Evolutionary conservation across 2,113 vertebrate genomes (phyloP).

Genomic region (Pituophis catenifer): DNA sequence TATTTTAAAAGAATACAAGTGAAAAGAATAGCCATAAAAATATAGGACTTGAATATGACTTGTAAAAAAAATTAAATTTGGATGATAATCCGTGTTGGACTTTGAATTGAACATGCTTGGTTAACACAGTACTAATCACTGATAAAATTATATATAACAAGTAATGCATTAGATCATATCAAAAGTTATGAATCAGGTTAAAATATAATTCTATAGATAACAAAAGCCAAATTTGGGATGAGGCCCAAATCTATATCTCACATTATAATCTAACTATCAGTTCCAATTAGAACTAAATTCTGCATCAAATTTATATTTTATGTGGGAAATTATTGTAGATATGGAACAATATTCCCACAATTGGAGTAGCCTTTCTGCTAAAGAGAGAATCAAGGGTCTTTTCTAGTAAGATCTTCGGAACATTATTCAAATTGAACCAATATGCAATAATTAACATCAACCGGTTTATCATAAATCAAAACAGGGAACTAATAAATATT

Average conservation of each 20-base stretch:
- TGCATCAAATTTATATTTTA: not conserved
- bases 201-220: not conserved
- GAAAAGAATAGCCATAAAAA: not conserved
- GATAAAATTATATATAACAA: not conserved
- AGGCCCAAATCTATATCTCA: not conserved
- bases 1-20: not conserved
- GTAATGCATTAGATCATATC: not conserved
- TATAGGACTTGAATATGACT: not conserved
- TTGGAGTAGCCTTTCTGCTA: not conserved
- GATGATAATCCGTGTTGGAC: not conserved
- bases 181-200: not conserved
- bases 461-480: not conserved
- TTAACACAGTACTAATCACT: not conserved
- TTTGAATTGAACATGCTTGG: not conserved
- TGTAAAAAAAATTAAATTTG: not conserved
- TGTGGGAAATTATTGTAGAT: not conserved
- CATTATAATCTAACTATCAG: not conserved
- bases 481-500: not conserved
- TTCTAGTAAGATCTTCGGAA: not conserved
- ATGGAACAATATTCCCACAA: not conserved
- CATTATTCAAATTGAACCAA: not conserved
- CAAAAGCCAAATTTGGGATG: not conserved
- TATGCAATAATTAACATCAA: not conserved
- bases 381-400: not conserved
- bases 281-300: not conserved